These are phyloP conservation scores for Philotrypesis tridentata DNA, from an alignment of 1,140 invertebrate species.

Conservation along the genomic window DNA sequence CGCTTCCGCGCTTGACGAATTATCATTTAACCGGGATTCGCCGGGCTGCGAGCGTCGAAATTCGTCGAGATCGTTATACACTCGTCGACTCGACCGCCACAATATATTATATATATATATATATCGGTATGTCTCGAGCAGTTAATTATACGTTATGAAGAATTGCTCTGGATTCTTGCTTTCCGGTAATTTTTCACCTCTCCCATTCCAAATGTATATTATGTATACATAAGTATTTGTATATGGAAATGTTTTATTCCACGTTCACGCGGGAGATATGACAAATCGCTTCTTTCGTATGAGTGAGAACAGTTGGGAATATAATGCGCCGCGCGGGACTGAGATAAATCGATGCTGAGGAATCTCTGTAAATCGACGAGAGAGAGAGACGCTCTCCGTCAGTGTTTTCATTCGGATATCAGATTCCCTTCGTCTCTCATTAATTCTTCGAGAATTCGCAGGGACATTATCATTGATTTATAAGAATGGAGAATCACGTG, in stretches of 20 bases:
- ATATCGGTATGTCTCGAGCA: too few relatives aligned
- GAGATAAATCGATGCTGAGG: not conserved
- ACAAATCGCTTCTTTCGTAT: slow-evolving; percentile 16
- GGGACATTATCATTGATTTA: too few relatives aligned
- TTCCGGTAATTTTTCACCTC: slow-evolving; percentile 11
- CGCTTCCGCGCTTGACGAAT: not conserved
- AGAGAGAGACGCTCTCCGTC: too few relatives aligned
- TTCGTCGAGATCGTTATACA: not conserved
- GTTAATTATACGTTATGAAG: too few relatives aligned
- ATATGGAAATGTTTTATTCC: slow-evolving; percentile 35
- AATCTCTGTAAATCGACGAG: not conserved
- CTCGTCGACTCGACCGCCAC: not conserved
- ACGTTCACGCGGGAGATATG: not conserved
- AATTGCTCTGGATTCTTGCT: slow-evolving; percentile 13
- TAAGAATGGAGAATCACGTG: too few relatives aligned
- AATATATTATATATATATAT: too few relatives aligned
- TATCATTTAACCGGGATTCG: not conserved
- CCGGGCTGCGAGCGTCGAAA: not conserved
- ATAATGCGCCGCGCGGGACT: too few relatives aligned
- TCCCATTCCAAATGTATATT: not conserved
- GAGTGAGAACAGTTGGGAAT: not conserved
- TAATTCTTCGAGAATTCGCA: too few relatives aligned
- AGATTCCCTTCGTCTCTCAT: too few relatives aligned
- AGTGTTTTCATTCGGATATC: too few relatives aligned
- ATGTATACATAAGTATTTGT: too few relatives aligned